These are phyloP conservation scores for Ctenodactylus gundi DNA, from an alignment of 2,113 vertebrate genomes.

Conservation along the genomic window DNA sequence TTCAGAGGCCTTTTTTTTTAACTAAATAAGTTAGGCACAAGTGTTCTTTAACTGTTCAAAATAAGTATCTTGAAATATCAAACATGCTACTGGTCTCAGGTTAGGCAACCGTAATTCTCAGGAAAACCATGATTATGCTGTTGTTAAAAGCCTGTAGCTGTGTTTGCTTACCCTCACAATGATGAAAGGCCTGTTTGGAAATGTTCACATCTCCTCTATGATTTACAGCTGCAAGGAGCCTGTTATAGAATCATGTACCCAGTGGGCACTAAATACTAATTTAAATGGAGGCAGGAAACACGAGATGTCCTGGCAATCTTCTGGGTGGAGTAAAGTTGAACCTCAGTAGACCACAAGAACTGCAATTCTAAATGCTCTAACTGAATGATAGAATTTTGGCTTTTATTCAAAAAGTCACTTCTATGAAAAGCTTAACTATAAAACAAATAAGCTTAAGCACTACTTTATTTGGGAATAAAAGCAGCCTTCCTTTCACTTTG, in stretches of 20 bases:
- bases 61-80: background rate
- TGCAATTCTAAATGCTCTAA: background rate
- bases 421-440: background rate
- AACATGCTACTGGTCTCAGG: slow-evolving; percentile 46
- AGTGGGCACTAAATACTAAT: background rate
- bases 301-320: background rate
- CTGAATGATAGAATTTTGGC: background rate
- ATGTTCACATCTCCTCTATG: background rate
- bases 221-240: slow-evolving; percentile 22
- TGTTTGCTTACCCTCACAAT: background rate
- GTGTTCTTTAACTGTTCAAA: slow-evolving; percentile 33
- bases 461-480: background rate
- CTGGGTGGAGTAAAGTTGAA: background rate
- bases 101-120: slow-evolving; percentile 31
- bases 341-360: background rate
- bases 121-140: slow-evolving; percentile 63
- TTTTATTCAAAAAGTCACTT: background rate
- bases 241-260: background rate
- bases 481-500: background rate
- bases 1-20: background rate
- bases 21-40: slow-evolving; percentile 24
- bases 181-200: slow-evolving; percentile 17
- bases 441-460: background rate
- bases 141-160: background rate
- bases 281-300: slow-evolving; percentile 4